These are phyloP conservation scores for Troides helena DNA, from an alignment of 2,888 invertebrate species.

Conservation along the genomic window DNA sequence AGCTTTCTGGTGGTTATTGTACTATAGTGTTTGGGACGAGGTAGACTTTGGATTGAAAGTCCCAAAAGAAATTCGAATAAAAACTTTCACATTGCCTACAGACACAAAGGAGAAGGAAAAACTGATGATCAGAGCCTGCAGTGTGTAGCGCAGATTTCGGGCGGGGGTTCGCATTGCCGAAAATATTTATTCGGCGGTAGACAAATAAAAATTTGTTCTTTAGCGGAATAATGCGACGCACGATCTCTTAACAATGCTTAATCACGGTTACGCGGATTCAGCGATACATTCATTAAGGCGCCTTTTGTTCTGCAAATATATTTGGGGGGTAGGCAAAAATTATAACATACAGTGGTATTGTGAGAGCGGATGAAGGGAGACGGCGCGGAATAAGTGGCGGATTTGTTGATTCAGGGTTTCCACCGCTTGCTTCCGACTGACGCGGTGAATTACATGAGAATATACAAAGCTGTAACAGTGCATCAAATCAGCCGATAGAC, in stretches of 20 bases:
- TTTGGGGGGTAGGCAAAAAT: conserved; percentile 76
- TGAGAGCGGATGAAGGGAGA: conserved; percentile 48
- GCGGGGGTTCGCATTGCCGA: conserved; percentile 16
- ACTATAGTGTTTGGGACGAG: no score
- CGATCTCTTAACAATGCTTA: conserved; percentile 67
- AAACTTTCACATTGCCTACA: neutral
- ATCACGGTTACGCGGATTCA: conserved; percentile 73
- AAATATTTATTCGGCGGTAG: conserved; percentile 22
- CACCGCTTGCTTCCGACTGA: conserved; percentile 33
- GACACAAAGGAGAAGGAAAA: conserved; percentile 2
- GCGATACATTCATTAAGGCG: conserved; percentile 76
- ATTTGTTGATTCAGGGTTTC: conserved; percentile 54
- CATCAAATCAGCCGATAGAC: no score
- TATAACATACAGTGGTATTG: conserved; percentile 77
- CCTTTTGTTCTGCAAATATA: conserved; percentile 74
- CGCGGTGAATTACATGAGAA: neutral
- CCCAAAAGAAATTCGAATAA: neutral
- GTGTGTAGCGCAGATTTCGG: neutral
- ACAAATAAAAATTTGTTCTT: conserved; percentile 35
- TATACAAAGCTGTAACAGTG: no score
- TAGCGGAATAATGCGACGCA: conserved; percentile 34
- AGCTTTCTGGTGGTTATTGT: no score
- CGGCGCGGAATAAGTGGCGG: conserved; percentile 68
- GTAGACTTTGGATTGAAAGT: no score
- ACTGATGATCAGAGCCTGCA: neutral